These are phyloP conservation scores for Misgurnus mizolepis DNA, from an alignment of 2,113 vertebrate genomes.

Conservation along the genomic window DNA sequence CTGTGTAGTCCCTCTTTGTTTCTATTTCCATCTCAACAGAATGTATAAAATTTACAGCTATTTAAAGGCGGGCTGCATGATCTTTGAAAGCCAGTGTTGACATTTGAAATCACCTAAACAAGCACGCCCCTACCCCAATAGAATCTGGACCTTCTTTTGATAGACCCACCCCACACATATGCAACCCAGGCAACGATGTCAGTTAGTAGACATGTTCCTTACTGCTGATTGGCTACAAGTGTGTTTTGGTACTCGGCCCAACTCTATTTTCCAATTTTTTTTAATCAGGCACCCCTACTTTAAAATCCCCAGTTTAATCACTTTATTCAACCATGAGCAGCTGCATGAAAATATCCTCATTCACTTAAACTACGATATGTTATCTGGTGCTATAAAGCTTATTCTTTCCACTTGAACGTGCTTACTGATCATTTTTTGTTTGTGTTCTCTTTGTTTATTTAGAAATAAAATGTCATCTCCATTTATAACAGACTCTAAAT, in stretches of 20 bases:
- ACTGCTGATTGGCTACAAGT: no score
- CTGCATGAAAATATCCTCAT: neutral
- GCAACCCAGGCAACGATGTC: no score
- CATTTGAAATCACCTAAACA: no score
- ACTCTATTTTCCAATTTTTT: no score
- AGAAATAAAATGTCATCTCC: slow-evolving; percentile 15
- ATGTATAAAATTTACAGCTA: slow-evolving; percentile 36
- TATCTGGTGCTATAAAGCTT: no score
- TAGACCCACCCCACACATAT: no score
- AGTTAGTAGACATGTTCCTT: no score
- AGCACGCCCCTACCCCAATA: no score
- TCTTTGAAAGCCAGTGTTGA: no score
- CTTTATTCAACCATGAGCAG: neutral
- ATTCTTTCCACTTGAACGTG: neutral
- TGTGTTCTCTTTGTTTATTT: slow-evolving; percentile 31
- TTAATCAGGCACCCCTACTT: neutral
- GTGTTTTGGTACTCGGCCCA: neutral
- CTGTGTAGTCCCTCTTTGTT: slow-evolving; percentile 49
- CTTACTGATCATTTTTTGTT: slow-evolving; percentile 13
- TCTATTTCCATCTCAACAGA: slow-evolving; percentile 35
- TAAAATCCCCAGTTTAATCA: slow-evolving; percentile 13
- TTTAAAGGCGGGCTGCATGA: no score
- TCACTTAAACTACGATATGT: no score
- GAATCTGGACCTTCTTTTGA: no score
- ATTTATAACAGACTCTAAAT: slow-evolving; percentile 43